Base-by-base conservation (phyloP, 2,113 vertebrate species). In the Tachysurus vachellii region DNA sequence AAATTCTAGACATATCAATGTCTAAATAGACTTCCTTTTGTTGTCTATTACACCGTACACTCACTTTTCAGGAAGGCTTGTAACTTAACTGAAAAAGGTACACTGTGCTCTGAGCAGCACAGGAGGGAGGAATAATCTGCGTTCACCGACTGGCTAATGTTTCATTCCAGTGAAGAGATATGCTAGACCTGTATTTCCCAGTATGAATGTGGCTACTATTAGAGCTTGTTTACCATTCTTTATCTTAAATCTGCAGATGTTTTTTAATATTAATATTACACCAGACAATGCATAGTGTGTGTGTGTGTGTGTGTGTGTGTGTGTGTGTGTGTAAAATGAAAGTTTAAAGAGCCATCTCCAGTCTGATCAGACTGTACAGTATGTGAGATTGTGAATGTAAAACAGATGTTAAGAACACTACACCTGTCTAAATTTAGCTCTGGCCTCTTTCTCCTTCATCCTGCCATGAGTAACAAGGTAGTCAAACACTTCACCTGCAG, bases 371-470 rank as follows among this genome's bases (percentile, higher is more conserved):
- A 86, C 54, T 75, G 44, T 44, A 86, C 54, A 68, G 44, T 44
- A 76, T 57, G 62, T 44, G 61, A 26, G 85, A 76, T 50, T 80
- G n/a, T 77, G 89, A 91, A 59, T 26, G 16, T 59, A 62, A 82
- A 87, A 90, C 91, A 89, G 53, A 71, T 88, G 92, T 92, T 90
- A 90, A 88, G 85, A 88, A 88, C 61, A 85, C 68, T n/a, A 92
- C 97, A 99, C 98, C 97, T 99, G 98, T 97, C 98, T 97, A 96
- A 99, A 99, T 95, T 99, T 99, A 95, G 98, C 95, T 94, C 98
- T 97, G 94, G 98, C 98, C 95, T 99, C 98, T 91, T 99, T 99
- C 95, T 99, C 98, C 95, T 99, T 99, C 98, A 99, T 99, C 95
- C 98, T 96, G 96, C 98, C 98, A 93, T 99, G 98, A 93, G 98